Evolutionary conservation across 1,140 invertebrate species (phyloP), one percentile per base, ranked within the genome.

Genomic region (Aphelenchoides besseyi): DNA sequence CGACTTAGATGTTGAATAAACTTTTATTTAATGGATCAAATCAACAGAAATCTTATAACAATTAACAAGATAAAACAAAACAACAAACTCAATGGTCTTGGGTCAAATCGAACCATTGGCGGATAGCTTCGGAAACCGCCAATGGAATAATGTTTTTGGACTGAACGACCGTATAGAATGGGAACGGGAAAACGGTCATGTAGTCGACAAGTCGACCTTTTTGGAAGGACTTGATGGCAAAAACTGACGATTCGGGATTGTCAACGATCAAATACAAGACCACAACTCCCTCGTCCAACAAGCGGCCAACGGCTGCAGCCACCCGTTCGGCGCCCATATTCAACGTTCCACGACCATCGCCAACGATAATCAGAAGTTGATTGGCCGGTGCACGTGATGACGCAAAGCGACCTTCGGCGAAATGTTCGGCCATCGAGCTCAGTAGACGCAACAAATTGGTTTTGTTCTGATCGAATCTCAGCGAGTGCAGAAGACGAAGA

Each of bases 161-260:
- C 67, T 92, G 86, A 3, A 98, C 87, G 76, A 98, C 92, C 28
- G 98, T 89, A 85, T 98, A 99, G 87, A 95, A 98, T n/a, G 95
- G 94, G 84, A 99, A 98, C 3, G 96, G 96, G 85, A 99, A 99
- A 72, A 88, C 89, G 77, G 97, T 94, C 88, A 98, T 90, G 85
- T 97, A 97, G 12, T 89, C 88, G 79, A 89, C 85, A 72, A 91
- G 91, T 3, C 91, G 84, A 16, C 92, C n/a, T 16, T 72, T 37
- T 41, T 73, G 5, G 29, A 74, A 62, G 32, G 33, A 9, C 75
- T 90, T 88, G 73, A 97, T 93, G 81, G 97, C 94, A 79, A 96
- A 88, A 81, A 98, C 93, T 0, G 94, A 97, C 85, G 92, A 89
- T 81, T 94, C 92, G 82, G 93, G 92, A 87, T 93, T 95, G 85